Evolutionary conservation across 1,140 invertebrate species (phyloP), one percentile per base, ranked within the genome.

Genomic region (Geopemphigus sp.): DNA sequence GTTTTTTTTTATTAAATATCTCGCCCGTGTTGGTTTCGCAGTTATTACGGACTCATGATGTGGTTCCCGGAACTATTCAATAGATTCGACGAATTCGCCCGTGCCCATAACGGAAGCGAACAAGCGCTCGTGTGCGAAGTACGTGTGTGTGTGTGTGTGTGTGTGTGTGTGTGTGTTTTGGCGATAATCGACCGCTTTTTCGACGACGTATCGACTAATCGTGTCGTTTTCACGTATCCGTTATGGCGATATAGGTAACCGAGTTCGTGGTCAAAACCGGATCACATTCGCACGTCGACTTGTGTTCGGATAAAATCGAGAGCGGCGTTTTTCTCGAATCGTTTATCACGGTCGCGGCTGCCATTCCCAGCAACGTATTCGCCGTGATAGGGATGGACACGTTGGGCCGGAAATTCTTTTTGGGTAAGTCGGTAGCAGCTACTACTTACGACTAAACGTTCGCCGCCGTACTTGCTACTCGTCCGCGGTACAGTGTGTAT

Each of bases 341-440:
- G 0, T 88, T 95, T 19, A 94, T 95, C 80, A 94, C 93, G 14
- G 91, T 94, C 15, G 92, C 93, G 26, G 91, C 93, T 0, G 93
- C 93, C 3, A 89, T 95, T 83, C 93, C 93, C 0, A 92, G 92
- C 56, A 95, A 95, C 83, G 89, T 95, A 63, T 87, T 94, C 83
- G 93, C 93, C 39, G 92, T 95, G 47, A 84, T 90, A 6, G 87
- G 88, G 80, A 91, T 91, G 89, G 93, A 95, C 84, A 88, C 91
- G 82, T 88, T 95, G 57, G 94, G 94, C n/a, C 90, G 94, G 80
- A 95, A 95, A 84, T 95, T 95, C 85, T 95, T 95, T 86, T 88
- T 95, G 82, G 90, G 92, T 93, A 84, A 86, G 83, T 24, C n/a
- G n/a, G n/a, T n/a, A n/a, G n/a, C n/a, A n/a, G n/a, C n/a, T n/a